Conservation (phyloP, 2,888 invertebrate genomes). For the Drosophila robusta region DNA sequence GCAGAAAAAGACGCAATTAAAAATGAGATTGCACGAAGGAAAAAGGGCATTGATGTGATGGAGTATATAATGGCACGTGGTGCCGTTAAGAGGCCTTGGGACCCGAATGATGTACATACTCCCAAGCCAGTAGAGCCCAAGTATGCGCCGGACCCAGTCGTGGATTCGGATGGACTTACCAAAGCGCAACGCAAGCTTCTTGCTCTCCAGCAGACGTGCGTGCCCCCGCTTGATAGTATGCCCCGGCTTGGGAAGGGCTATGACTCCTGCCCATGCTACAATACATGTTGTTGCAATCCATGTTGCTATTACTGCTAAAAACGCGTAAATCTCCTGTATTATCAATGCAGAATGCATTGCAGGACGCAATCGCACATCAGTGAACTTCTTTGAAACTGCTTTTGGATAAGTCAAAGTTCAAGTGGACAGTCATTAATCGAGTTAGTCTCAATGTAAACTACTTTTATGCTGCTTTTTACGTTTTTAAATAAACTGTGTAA, state of each 20-base stretch:
- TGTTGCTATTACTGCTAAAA: conserved; percentile 20
- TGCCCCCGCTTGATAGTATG: conserved; percentile 65
- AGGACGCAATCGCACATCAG: no score
- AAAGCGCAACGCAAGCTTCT: conserved; percentile 49
- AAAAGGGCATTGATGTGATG: conserved; percentile 53
- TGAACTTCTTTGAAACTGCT: no score
- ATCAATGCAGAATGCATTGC: no score
- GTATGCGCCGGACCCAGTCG: conserved; percentile 2
- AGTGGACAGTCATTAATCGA: no score
- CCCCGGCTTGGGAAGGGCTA: conserved; percentile 65
- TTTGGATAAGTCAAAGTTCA: no score
- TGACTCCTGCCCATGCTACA: conserved; percentile 43
- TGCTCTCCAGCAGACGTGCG: conserved; percentile 44
- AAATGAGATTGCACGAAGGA: conserved; percentile 9
- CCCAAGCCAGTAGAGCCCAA: no score
- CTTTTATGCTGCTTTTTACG: no score
- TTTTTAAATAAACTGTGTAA: no score
- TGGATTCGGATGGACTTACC: conserved; percentile 53
- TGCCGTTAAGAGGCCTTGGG: conserved; percentile 23
- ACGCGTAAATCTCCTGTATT: no score
- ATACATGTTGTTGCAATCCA: conserved; percentile 23
- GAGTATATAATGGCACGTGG: conserved; percentile 49
- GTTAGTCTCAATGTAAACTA: no score
- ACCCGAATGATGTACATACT: conserved; percentile 33
- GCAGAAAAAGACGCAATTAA: conserved; percentile 19